Percentiles rank a stretch among this genome's conserved stretches.
Evolutionary conservation across 2,888 invertebrate genomes (phyloP).

Genomic region (Dinocampus coccinellae): DNA sequence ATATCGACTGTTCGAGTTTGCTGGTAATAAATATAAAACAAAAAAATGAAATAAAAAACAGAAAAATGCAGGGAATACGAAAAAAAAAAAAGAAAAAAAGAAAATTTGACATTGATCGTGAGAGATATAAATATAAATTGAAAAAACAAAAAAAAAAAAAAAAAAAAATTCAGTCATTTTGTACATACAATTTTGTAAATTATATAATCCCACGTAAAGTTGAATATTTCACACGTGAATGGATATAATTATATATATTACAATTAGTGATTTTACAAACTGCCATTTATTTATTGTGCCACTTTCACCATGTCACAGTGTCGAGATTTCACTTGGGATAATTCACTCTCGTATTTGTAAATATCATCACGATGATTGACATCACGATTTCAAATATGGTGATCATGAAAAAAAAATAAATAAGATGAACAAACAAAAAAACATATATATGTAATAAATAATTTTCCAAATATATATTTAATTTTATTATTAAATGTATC

Average conservation of each 20-base stretch:
- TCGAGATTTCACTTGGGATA: constrained; percentile 32
- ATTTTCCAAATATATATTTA: too few relatives aligned
- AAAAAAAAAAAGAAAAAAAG: background rate
- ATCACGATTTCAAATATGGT: constrained; percentile 25
- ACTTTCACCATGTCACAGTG: constrained; percentile 33
- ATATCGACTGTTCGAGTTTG: background rate
- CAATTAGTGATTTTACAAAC: too few relatives aligned
- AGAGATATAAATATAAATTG: constrained; percentile 8
- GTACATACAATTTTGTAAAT: too few relatives aligned
- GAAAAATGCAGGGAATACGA: too few relatives aligned
- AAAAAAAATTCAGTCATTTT: too few relatives aligned
- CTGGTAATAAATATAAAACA: too few relatives aligned
- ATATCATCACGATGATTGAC: constrained; percentile 13
- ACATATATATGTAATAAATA: constrained; percentile 10
- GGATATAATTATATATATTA: too few relatives aligned
- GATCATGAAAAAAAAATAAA: constrained; percentile 5
- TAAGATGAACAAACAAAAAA: background rate
- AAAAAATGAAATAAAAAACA: too few relatives aligned
- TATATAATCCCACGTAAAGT: constrained; percentile 20
- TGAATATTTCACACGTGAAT: too few relatives aligned
- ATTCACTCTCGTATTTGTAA: constrained; percentile 21
- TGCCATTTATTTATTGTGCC: background rate
- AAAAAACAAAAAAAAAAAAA: too few relatives aligned
- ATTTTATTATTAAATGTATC: too few relatives aligned
- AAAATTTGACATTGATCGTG: too few relatives aligned